phyloP scores from a whole-genome alignment of 1,140 invertebrate species.

The Lepidurus couesii region DNA sequence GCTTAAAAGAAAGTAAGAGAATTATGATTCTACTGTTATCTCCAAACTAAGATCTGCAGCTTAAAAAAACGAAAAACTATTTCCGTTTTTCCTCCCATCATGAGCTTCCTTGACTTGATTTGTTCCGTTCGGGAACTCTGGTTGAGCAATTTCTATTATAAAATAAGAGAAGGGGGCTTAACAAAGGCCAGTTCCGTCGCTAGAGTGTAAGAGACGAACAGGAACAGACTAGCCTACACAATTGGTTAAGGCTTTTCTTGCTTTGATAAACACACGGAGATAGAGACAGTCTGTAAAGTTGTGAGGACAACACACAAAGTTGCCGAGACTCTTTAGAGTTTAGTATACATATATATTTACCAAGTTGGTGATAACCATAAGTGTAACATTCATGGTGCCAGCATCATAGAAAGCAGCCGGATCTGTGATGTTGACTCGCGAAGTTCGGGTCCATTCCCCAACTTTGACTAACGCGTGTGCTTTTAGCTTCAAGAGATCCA shows the following conservation, averaged over 20 bases:
- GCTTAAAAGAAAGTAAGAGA: too few relatives aligned
- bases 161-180: not conserved
- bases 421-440: conserved; percentile 56
- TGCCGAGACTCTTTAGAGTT: not conserved
- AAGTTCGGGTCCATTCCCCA: conserved; percentile 55
- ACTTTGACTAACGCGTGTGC: conserved; percentile 64
- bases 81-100: not conserved
- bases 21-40: too few relatives aligned
- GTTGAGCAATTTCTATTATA: not conserved
- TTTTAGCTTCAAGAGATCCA: conserved; percentile 70
- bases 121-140: conserved; percentile 5
- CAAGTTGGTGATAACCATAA: conserved; percentile 61
- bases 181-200: conserved; percentile 14
- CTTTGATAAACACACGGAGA: not conserved
- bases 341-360: conserved; percentile 46
- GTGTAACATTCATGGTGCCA: conserved; percentile 55
- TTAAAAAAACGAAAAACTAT: not conserved
- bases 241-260: conserved; percentile 4
- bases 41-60: too few relatives aligned
- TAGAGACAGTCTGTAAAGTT: not conserved
- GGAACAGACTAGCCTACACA: not conserved
- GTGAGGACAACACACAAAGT: not conserved
- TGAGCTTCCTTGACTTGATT: conserved; percentile 8
- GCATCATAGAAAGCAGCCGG: conserved; percentile 54
- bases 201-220: not conserved